phyloP scores from a whole-genome alignment of 2,888 invertebrate species.

The Bhutanitis thaidina region DNA sequence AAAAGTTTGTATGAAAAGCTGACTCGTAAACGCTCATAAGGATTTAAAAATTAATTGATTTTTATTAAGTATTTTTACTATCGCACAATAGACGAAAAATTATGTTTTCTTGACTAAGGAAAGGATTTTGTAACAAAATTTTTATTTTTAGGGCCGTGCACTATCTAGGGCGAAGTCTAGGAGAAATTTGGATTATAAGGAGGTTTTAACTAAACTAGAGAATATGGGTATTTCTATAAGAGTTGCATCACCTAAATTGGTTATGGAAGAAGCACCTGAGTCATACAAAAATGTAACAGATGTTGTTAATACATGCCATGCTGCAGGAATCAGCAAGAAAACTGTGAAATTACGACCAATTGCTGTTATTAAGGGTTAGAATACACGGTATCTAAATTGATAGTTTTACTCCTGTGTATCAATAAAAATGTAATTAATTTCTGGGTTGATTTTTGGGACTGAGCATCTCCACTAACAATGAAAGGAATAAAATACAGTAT shows the following conservation, averaged over 20 bases:
- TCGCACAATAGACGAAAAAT: too few species aligned
- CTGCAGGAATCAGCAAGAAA: slow-evolving; percentile 98
- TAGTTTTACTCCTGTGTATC: too few species aligned
- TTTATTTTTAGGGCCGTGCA: slow-evolving; percentile 89
- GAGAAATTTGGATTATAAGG: slow-evolving; percentile 95
- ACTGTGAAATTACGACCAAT: slow-evolving; percentile 97
- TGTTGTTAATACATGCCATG: slow-evolving; percentile 98
- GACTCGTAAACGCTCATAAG: too few species aligned
- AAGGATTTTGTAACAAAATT: too few species aligned
- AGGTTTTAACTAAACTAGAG: slow-evolving; percentile 91
- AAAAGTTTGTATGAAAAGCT: too few species aligned
- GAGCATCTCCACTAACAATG: neutral
- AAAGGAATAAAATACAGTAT: slow-evolving; percentile 5
- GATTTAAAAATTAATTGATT: too few species aligned
- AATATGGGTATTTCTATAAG: slow-evolving; percentile 94
- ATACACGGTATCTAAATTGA: too few species aligned
- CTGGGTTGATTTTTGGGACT: too few species aligned
- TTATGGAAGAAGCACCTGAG: slow-evolving; percentile 99
- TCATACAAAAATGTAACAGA: slow-evolving; percentile 99
- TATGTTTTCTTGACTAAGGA: too few species aligned
- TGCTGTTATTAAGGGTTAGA: slow-evolving; percentile 98
- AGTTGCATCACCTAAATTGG: slow-evolving; percentile 98
- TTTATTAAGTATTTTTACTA: too few species aligned
- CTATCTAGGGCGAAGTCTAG: slow-evolving; percentile 98
- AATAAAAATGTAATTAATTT: too few species aligned